phyloP scores from a whole-genome alignment of 2,888 invertebrate species.

The Diogma glabrata region DNA sequence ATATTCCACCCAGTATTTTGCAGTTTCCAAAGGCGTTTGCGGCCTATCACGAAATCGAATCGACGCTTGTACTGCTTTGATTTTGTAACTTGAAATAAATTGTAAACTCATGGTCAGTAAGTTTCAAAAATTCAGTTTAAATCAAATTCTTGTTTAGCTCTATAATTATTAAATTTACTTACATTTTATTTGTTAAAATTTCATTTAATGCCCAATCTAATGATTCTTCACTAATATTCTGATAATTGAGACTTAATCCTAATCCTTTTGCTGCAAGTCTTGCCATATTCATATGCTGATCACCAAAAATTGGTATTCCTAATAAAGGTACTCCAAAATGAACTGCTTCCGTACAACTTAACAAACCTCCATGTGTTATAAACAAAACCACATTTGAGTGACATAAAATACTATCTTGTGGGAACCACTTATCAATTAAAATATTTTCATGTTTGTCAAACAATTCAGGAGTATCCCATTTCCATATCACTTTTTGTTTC shows the following conservation, averaged over 20 bases:
- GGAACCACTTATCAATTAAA: constrained; percentile 31
- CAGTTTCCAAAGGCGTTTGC: constrained; percentile 10
- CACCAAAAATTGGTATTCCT: constrained; percentile 33
- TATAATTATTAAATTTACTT: constrained; percentile 9
- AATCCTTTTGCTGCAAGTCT: constrained; percentile 20
- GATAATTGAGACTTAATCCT: constrained; percentile 21
- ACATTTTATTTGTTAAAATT: constrained; percentile 25
- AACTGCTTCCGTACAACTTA: constrained; percentile 38
- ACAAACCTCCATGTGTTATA: constrained; percentile 42
- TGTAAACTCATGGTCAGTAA: too few species aligned
- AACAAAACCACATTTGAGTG: constrained; percentile 39
- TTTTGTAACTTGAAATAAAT: too few species aligned
- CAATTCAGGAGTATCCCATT: constrained; percentile 8
- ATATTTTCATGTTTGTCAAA: constrained; percentile 24
- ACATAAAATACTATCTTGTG: constrained; percentile 33
- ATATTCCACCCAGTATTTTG: constrained; percentile 14
- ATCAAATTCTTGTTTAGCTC: background rate
- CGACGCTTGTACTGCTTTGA: constrained; percentile 8
- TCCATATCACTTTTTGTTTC: constrained; percentile 16
- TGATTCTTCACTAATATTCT: constrained; percentile 21
- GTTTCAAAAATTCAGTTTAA: background rate
- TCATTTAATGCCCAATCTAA: constrained; percentile 19
- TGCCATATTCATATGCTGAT: constrained; percentile 28
- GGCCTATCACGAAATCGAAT: constrained; percentile 12
- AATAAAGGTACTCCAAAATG: constrained; percentile 36